Evolutionary conservation across 2,113 vertebrate species (phyloP).

Genomic region (Plectropomus leopardus): DNA sequence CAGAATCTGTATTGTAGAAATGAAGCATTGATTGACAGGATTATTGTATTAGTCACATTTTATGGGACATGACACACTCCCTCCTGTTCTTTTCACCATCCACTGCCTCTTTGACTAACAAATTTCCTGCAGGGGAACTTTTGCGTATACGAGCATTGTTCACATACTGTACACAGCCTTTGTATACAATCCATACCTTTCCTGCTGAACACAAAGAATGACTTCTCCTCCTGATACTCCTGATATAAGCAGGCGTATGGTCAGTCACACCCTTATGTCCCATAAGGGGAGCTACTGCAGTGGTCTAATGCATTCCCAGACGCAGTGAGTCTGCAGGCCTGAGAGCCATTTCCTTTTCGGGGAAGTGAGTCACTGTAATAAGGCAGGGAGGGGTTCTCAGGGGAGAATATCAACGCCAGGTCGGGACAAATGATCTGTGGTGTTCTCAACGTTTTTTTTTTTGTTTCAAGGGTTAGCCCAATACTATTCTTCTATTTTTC

Average conservation of each 20-base stretch:
- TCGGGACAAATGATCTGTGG: slow-evolving; percentile 60
- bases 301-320: slow-evolving; percentile 75
- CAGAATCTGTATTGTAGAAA: neutral
- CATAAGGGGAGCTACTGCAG: slow-evolving; percentile 67
- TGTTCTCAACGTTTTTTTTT: slow-evolving; percentile 36
- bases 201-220: slow-evolving; percentile 39
- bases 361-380: slow-evolving; percentile 82
- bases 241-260: slow-evolving; percentile 54
- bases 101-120: slow-evolving; percentile 61
- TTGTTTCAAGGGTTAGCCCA: slow-evolving; percentile 37
- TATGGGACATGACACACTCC: neutral
- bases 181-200: slow-evolving; percentile 29
- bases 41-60: slow-evolving; percentile 1
- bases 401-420: slow-evolving; percentile 71
- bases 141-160: slow-evolving; percentile 18
- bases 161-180: neutral
- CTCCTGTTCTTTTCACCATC: slow-evolving; percentile 6
- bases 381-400: slow-evolving; percentile 75
- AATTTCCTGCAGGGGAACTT: slow-evolving; percentile 43
- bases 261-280: slow-evolving; percentile 71
- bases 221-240: slow-evolving; percentile 45
- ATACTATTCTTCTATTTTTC: slow-evolving; percentile 40
- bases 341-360: slow-evolving; percentile 80
- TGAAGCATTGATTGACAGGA: neutral
- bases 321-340: slow-evolving; percentile 70